Evolutionary conservation across 2,888 invertebrate species (phyloP).

Genomic region (Conus canariensis): DNA sequence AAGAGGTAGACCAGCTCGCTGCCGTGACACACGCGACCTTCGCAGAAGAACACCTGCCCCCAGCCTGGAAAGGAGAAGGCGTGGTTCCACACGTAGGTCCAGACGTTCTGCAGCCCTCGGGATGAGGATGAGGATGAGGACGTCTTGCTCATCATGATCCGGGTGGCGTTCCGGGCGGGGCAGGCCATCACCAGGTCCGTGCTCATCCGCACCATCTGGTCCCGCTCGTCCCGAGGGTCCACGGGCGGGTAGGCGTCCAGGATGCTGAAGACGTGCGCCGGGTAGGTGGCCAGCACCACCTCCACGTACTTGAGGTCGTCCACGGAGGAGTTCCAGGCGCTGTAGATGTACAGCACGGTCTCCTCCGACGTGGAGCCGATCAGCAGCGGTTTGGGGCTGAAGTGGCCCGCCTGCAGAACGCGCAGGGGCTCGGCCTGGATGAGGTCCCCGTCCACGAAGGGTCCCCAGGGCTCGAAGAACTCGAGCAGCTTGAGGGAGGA

Average conservation of each 20-base stretch:
- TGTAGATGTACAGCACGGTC: slow-evolving; percentile 64
- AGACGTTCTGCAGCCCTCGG: slow-evolving; percentile 43
- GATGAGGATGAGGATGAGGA: background rate
- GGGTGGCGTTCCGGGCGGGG: slow-evolving; percentile 58
- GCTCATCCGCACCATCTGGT: slow-evolving; percentile 50
- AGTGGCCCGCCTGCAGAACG: slow-evolving; percentile 51
- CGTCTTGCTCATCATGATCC: slow-evolving; percentile 33
- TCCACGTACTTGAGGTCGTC: slow-evolving; percentile 52
- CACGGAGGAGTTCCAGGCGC: slow-evolving; percentile 61
- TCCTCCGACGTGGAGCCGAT: slow-evolving; percentile 68
- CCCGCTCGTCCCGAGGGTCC: slow-evolving; percentile 53
- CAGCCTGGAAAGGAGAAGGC: slow-evolving; percentile 66
- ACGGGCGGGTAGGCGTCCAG: slow-evolving; percentile 57
- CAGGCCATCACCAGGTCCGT: slow-evolving; percentile 70
- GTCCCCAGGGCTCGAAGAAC: slow-evolving; percentile 70
- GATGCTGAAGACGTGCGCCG: slow-evolving; percentile 53
- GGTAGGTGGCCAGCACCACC: slow-evolving; percentile 58
- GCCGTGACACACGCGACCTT: slow-evolving; percentile 70
- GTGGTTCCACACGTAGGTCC: slow-evolving; percentile 65
- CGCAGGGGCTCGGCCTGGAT: slow-evolving; percentile 63
- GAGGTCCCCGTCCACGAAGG: slow-evolving; percentile 64
- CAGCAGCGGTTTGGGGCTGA: slow-evolving; percentile 62
- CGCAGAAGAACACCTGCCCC: slow-evolving; percentile 63
- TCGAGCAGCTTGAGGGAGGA: slow-evolving; percentile 68
- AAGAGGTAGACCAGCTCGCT: slow-evolving; percentile 69